A percentile compares a stretch with the other conserved stretches of the same genome.
phyloP scores from a whole-genome alignment of 2,797 vertebrate species.

The Melopsittacus undulatus region DNA sequence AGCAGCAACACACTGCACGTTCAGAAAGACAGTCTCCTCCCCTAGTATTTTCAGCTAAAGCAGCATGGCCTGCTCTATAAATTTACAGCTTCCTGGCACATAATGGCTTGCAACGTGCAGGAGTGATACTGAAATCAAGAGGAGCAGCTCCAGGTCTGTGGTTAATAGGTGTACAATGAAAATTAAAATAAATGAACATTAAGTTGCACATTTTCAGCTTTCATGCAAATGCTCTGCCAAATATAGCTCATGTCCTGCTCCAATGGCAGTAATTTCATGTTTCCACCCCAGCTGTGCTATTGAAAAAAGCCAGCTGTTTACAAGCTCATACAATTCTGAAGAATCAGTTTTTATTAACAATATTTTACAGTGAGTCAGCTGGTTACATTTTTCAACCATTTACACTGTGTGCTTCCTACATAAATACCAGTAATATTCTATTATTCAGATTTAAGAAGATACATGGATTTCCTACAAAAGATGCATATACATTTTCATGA shows the following conservation, averaged over 20 bases:
- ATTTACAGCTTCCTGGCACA: not conserved
- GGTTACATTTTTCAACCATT: not conserved
- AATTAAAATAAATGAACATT: slow-evolving; percentile 14
- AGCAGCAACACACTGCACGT: not conserved
- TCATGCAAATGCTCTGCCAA: slow-evolving; percentile 49
- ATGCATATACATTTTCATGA: not conserved
- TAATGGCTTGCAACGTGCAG: not conserved
- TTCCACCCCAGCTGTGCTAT: slow-evolving; percentile 52
- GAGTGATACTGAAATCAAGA: not conserved
- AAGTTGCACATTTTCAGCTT: slow-evolving; percentile 39
- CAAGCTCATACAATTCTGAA: slow-evolving; percentile 30
- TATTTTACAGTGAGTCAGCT: slow-evolving; percentile 51
- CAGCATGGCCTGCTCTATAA: not conserved
- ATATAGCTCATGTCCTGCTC: slow-evolving; percentile 49
- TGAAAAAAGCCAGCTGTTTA: slow-evolving; percentile 54
- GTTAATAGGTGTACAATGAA: not conserved
- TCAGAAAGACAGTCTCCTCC: not conserved
- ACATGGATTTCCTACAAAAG: not conserved
- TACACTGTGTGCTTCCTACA: not conserved
- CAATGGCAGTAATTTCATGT: slow-evolving; percentile 21
- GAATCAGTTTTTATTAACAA: slow-evolving; percentile 28
- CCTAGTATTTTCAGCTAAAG: not conserved
- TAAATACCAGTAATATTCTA: not conserved
- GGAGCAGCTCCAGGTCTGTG: not conserved
- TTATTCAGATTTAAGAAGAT: not conserved